A percentile compares a stretch with the other conserved stretches of the same genome.
These are phyloP conservation scores for Coryphaenoides rupestris DNA, from an alignment of 2,113 vertebrate genomes.

Conservation along the genomic window DNA sequence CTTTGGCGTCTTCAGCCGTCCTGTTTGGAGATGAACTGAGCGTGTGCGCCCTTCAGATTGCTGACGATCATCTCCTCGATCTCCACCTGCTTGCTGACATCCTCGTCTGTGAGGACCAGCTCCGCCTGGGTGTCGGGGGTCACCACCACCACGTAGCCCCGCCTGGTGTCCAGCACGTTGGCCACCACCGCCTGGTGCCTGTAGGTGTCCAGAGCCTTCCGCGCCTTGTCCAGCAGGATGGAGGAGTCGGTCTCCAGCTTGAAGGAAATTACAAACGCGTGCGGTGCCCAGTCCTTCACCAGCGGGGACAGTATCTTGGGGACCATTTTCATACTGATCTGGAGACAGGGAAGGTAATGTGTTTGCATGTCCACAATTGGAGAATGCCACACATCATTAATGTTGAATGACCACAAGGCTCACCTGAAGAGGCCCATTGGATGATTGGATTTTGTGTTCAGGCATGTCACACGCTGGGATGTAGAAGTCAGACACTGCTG, in stretches of 20 bases:
- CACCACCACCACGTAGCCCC: conserved; percentile 85
- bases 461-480: conserved; percentile 94
- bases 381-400: not conserved
- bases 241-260: conserved; percentile 89
- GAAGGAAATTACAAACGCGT: conserved; percentile 92
- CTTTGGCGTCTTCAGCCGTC: conserved; percentile 20
- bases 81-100: conserved; percentile 76
- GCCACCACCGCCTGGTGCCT: conserved; percentile 92
- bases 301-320: conserved; percentile 95
- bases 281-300: conserved; percentile 95
- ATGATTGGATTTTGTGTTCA: conserved; percentile 97
- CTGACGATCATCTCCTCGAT: conserved; percentile 90
- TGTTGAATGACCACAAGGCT: conserved; percentile 15
- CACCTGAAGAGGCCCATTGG: conserved; percentile 90
- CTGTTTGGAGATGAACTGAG: conserved; percentile 76
- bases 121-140: conserved; percentile 81
- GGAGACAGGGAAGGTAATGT: conserved; percentile 20
- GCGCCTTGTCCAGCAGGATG: conserved; percentile 83
- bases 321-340: conserved; percentile 98
- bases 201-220: conserved; percentile 84
- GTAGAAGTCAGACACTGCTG: conserved; percentile 96
- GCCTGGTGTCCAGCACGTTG: conserved; percentile 85
- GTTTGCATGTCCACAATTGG: not conserved
- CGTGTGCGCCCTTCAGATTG: conserved; percentile 79
- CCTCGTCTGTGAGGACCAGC: conserved; percentile 81